Percentiles rank a stretch among this genome's conserved stretches.
Evolutionary conservation across 2,113 vertebrate genomes (phyloP).

Genomic region (Epinephelus moara): DNA sequence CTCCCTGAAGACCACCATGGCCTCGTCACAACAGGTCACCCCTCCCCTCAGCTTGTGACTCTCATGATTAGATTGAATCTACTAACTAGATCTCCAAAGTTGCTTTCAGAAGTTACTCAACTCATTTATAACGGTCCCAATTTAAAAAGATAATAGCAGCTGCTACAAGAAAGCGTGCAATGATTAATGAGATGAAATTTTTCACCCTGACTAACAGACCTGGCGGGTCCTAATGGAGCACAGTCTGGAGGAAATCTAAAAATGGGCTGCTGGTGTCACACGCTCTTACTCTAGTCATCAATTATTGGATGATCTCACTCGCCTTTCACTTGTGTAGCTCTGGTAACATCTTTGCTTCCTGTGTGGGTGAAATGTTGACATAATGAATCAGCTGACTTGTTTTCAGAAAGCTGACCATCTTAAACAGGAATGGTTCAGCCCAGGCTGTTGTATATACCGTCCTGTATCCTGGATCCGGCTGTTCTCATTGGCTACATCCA

Average conservation of each 20-base stretch:
- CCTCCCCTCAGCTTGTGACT: background rate
- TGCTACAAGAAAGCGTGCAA: background rate
- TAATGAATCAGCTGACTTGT: background rate
- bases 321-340: background rate
- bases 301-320: conserved; percentile 1
- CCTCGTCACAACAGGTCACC: conserved; percentile 88
- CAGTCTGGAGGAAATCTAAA: conserved; percentile 6
- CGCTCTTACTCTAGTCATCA: background rate
- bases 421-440: background rate
- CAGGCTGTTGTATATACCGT: background rate
- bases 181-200: conserved; percentile 16
- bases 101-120: background rate
- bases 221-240: conserved; percentile 5
- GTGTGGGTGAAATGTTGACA: background rate
- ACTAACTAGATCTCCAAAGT: background rate
- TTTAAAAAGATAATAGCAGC: conserved; percentile 9
- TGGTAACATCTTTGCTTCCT: background rate
- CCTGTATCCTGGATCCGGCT: background rate
- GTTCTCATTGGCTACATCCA: background rate
- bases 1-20: conserved; percentile 84
- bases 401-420: conserved; percentile 11
- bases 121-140: background rate
- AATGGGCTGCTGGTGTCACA: background rate
- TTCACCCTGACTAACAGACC: conserved; percentile 16
- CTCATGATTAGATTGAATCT: background rate